Evolutionary conservation across 2,797 vertebrate genomes (phyloP).

Genomic region (Clarias platycephalus): DNA sequence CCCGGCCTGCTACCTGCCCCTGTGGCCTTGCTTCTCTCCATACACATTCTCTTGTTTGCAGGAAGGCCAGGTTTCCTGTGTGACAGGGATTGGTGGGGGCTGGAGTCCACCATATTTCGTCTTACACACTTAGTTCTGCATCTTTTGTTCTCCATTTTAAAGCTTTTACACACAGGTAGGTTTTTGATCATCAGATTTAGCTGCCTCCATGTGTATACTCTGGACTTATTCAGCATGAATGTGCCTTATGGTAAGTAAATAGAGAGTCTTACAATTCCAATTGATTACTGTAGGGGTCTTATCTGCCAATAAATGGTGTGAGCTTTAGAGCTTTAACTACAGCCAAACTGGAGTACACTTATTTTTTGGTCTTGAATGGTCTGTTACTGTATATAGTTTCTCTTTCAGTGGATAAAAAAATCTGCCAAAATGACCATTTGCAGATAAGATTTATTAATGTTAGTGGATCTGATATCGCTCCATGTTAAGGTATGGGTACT

Average conservation of each 20-base stretch:
- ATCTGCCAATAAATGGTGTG: not conserved
- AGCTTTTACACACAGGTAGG: slow-evolving; percentile 4
- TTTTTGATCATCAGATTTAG: slow-evolving; percentile 3
- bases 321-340: not conserved
- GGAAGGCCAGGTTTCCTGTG: slow-evolving; percentile 71
- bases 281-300: not conserved
- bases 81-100: slow-evolving; percentile 59
- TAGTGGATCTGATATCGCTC: not conserved
- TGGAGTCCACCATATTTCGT: slow-evolving; percentile 40
- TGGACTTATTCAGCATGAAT: slow-evolving; percentile 7
- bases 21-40: slow-evolving; percentile 68
- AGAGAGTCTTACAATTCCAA: not conserved
- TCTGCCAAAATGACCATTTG: not conserved
- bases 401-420: not conserved
- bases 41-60: slow-evolving; percentile 67
- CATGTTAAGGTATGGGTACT: not conserved
- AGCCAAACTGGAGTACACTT: not conserved
- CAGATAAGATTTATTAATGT: not conserved
- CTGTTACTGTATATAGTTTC: not conserved
- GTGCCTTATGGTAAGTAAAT: slow-evolving; percentile 42
- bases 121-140: slow-evolving; percentile 3
- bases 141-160: slow-evolving; percentile 19
- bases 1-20: slow-evolving; percentile 54
- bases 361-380: not conserved
- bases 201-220: not conserved